phyloP scores from a whole-genome alignment of 2,797 vertebrate genomes.

The Cryptoprocta ferox region DNA sequence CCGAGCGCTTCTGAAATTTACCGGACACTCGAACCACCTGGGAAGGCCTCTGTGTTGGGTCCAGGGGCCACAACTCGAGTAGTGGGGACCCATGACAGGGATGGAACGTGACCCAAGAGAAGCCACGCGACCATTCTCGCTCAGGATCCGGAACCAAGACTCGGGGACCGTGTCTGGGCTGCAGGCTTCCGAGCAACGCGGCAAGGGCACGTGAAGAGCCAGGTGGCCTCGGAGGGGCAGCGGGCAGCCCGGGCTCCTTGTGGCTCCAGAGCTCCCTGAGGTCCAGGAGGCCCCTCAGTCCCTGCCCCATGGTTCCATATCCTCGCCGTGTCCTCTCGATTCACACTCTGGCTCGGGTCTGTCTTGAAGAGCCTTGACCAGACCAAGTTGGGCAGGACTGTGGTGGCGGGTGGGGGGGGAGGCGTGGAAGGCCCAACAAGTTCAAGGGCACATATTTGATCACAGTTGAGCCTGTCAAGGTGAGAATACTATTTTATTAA shows the following conservation, averaged over 20 bases:
- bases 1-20: neutral
- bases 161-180: rapidly evolving
- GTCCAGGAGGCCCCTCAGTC: neutral
- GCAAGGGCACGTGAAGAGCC: rapidly evolving
- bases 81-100: neutral
- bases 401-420: rapidly evolving
- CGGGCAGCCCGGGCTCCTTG: neutral
- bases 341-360: neutral
- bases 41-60: neutral
- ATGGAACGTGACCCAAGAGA: neutral
- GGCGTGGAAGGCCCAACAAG: neutral
- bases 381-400: too few species aligned
- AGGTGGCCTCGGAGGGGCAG: neutral
- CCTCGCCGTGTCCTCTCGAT: neutral
- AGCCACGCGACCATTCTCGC: neutral
- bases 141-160: neutral
- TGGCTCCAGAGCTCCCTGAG: neutral
- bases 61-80: neutral
- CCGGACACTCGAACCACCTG: too few species aligned
- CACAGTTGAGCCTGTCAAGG: neutral
- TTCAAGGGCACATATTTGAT: too few species aligned
- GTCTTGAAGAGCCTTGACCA: neutral
- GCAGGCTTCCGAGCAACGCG: neutral
- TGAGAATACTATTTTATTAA: too few species aligned
- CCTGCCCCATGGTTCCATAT: neutral